Percentiles rank a stretch among this genome's conserved stretches.
phyloP scores from a whole-genome alignment of 2,113 vertebrate genomes.

The Plotosus lineatus region DNA sequence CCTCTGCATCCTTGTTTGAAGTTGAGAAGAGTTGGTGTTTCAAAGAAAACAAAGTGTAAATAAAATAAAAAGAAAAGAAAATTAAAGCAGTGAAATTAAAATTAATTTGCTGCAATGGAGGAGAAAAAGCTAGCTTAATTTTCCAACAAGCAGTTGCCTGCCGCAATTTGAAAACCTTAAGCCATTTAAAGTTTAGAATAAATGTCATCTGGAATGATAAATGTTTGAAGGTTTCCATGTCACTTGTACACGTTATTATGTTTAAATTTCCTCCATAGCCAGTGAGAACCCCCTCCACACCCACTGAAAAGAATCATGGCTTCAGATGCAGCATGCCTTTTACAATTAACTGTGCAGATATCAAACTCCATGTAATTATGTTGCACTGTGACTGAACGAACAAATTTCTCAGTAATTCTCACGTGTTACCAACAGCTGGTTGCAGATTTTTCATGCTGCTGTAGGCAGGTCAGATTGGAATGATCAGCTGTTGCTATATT shows the following conservation, averaged over 20 bases:
- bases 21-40: no score
- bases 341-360: slow-evolving; percentile 52
- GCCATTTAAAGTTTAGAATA: background rate
- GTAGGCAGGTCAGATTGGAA: slow-evolving; percentile 65
- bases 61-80: no score
- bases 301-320: slow-evolving; percentile 32
- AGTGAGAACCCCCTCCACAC: slow-evolving; percentile 49
- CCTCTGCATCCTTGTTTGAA: no score
- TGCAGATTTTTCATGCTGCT: slow-evolving; percentile 33
- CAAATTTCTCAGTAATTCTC: slow-evolving; percentile 12
- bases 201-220: background rate
- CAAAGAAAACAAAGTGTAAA: no score
- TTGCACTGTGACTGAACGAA: slow-evolving; percentile 41
- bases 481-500: slow-evolving; percentile 59
- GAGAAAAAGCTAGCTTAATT: no score
- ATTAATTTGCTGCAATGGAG: no score
- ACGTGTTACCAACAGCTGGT: slow-evolving; percentile 41
- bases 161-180: no score
- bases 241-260: slow-evolving; percentile 11
- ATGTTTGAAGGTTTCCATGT: background rate
- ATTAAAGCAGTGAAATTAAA: no score
- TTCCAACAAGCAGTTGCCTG: no score
- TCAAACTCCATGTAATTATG: slow-evolving; percentile 54
- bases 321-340: slow-evolving; percentile 46
- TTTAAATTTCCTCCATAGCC: background rate